phyloP scores from a whole-genome alignment of 2,113 vertebrate species.

The Oenanthe melanoleuca region DNA sequence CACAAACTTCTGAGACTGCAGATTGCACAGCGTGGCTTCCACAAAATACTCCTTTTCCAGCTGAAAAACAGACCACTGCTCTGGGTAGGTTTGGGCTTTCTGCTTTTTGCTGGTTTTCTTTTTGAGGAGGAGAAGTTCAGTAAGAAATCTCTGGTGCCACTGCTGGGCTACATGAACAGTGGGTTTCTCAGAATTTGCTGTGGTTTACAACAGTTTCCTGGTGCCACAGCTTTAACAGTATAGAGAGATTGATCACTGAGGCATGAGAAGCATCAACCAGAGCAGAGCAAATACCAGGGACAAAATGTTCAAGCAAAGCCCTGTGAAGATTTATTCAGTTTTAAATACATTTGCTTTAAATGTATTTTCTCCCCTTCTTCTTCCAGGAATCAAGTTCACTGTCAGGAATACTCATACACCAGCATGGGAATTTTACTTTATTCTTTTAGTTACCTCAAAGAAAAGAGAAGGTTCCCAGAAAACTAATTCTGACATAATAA shows the following conservation, averaged over 20 bases:
- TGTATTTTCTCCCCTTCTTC: slow-evolving; percentile 33
- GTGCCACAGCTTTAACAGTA: background rate
- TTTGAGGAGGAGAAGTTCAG: background rate
- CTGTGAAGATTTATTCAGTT: slow-evolving; percentile 33
- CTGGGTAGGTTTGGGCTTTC: background rate
- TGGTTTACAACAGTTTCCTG: background rate
- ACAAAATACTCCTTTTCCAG: background rate
- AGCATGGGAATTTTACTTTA: background rate
- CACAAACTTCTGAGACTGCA: background rate
- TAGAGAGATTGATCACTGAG: background rate
- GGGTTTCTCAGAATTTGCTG: background rate
- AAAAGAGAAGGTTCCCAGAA: slow-evolving; percentile 26
- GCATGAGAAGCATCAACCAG: background rate
- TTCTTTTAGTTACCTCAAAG: slow-evolving; percentile 3
- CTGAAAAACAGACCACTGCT: background rate
- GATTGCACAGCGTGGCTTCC: background rate
- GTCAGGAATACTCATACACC: background rate
- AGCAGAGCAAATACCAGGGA: slow-evolving; percentile 5
- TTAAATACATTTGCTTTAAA: slow-evolving; percentile 48
- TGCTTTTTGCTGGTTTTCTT: background rate
- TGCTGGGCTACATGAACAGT: background rate
- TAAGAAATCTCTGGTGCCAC: background rate
- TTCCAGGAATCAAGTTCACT: slow-evolving; percentile 50
- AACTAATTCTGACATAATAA: slow-evolving; percentile 27
- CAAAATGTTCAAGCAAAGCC: background rate